Percentiles rank a stretch among this genome's conserved stretches.
Conservation (phyloP, 1,140 invertebrate species). For the Solen grandis region DNA sequence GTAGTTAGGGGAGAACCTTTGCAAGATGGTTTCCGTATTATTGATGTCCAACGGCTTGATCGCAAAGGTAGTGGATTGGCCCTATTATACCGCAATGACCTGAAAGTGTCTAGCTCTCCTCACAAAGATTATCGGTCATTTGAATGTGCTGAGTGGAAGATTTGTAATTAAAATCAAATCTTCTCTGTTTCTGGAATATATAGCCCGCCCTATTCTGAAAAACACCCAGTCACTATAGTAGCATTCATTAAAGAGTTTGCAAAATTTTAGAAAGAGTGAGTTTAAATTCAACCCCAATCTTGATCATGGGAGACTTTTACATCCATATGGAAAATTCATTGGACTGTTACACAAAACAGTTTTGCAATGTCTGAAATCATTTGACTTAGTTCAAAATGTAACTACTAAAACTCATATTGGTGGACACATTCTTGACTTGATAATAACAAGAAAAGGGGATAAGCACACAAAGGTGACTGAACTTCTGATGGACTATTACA, state of each 20-base stretch:
- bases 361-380: slow-evolving; percentile 1
- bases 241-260: neutral
- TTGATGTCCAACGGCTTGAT: slow-evolving; percentile 7
- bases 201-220: slow-evolving; percentile 9
- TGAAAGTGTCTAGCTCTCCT: neutral
- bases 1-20: slow-evolving; percentile 10
- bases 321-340: slow-evolving; percentile 2
- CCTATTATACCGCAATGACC: slow-evolving; percentile 1
- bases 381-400: neutral
- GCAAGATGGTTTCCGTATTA: slow-evolving; percentile 13
- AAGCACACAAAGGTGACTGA: no score
- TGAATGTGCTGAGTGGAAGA: no score
- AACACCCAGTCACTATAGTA: neutral
- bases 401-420: neutral
- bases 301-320: slow-evolving; percentile 25
- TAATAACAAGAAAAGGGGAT: slow-evolving; percentile 5
- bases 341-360: slow-evolving; percentile 4
- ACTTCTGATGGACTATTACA: slow-evolving; percentile 11
- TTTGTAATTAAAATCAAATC: neutral
- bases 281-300: neutral
- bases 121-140: neutral
- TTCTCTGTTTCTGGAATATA: no score
- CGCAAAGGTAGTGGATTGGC: slow-evolving; percentile 9
- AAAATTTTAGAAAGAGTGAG: neutral
- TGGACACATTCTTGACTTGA: slow-evolving; percentile 9